Conservation (phyloP, 2,113 vertebrate species). For the Cricetomys ansorgei region DNA sequence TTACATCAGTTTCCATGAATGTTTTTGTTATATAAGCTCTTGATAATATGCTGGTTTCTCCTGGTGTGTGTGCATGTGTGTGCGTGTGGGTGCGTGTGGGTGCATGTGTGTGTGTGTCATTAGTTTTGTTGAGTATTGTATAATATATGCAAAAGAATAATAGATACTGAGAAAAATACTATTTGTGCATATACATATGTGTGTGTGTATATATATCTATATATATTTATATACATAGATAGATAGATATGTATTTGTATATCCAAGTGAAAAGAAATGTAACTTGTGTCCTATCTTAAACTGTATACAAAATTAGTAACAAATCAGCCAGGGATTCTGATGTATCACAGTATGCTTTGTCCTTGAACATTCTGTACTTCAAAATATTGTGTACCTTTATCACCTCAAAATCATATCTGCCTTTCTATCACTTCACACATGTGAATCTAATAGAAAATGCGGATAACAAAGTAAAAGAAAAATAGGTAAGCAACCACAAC, state of each 20-base stretch:
- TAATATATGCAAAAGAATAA: background rate
- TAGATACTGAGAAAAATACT: background rate
- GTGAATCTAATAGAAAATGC: background rate
- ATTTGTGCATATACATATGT: no score
- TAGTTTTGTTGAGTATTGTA: background rate
- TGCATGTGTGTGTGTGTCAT: background rate
- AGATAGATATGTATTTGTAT: no score
- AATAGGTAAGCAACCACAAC: background rate
- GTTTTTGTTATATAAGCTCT: slow-evolving; percentile 24
- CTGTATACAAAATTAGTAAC: slow-evolving; percentile 6
- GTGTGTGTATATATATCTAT: no score
- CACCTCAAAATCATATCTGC: background rate
- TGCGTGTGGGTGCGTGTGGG: background rate
- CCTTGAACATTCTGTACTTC: background rate
- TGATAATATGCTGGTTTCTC: background rate
- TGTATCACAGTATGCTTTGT: background rate
- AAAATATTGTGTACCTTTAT: background rate
- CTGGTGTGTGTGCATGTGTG: background rate
- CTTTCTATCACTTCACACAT: slow-evolving; percentile 38
- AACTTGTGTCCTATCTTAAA: background rate
- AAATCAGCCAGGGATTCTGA: background rate
- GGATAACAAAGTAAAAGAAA: background rate
- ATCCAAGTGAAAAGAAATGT: background rate
- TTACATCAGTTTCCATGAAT: background rate
- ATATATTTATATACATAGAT: no score